phyloP scores from a whole-genome alignment of 2,888 invertebrate genomes.

The Antheraea assamensis region DNA sequence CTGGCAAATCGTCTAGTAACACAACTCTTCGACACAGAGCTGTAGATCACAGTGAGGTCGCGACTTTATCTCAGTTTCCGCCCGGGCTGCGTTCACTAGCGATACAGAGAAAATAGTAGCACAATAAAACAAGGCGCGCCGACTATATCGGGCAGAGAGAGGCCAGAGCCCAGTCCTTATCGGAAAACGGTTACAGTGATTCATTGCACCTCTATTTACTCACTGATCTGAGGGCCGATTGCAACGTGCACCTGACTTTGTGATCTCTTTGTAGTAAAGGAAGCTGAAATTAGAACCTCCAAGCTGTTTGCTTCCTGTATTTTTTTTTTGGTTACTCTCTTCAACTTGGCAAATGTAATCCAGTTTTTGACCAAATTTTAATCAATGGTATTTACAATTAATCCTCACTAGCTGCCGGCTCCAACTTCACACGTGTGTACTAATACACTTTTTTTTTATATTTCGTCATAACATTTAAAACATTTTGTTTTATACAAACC shows the following conservation, averaged over 20 bases:
- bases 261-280: constrained; percentile 21
- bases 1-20: constrained; percentile 32
- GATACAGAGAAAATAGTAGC: constrained; percentile 76
- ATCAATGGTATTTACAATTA: neutral
- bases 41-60: constrained; percentile 69
- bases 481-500: too few species aligned
- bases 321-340: neutral
- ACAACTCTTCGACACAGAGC: constrained; percentile 42
- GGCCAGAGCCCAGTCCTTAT: constrained; percentile 63
- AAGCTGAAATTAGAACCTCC: constrained; percentile 2
- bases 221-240: constrained; percentile 49
- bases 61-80: constrained; percentile 79
- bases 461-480: too few species aligned
- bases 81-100: constrained; percentile 69
- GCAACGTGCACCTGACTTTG: constrained; percentile 34
- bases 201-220: constrained; percentile 70
- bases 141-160: constrained; percentile 60
- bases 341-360: neutral
- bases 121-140: constrained; percentile 74
- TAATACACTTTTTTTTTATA: too few species aligned
- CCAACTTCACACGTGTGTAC: neutral
- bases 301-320: neutral
- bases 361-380: neutral
- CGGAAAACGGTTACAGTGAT: constrained; percentile 77
- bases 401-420: too few species aligned